Base-by-base conservation (phyloP, 1,140 invertebrate species). In the Drosophila mauritiana region DNA sequence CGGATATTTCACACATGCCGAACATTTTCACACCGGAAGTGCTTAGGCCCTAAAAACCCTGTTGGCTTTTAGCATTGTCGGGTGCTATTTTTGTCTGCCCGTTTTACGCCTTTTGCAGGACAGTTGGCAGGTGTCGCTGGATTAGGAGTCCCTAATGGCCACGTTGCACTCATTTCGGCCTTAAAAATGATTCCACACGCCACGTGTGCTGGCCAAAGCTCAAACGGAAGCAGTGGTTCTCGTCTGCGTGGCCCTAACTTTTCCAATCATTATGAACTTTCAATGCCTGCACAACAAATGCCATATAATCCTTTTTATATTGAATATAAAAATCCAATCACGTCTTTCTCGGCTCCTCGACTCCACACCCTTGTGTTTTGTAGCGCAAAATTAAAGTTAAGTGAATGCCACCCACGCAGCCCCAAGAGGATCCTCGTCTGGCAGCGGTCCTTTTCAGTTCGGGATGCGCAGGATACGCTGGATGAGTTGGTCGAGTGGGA, bases 311-410 rank as follows among this genome's bases (percentile, higher is more conserved):
- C 84, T 89, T 89, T 89, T 84, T 89, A 90, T 89, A 89, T 89
- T 89, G 84, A 89, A 89, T 89, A 89, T 84, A 89, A 89, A 83
- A 89, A 83, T 83, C 84, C 84, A 89, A 89, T 89, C 84, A 89
- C 78, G 74, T 79, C 49, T 72, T 49, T 48, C 54, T 75, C 58
- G 43, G 15, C 49, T 51, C 48, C 6, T 10, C 13, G n/a, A n/a
- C 34, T 4, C 36, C 20, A 12, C 8, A 7, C 20, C 20, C 40
- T 51, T 48, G 58, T 73, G 68, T 78, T 77, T 76, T 88, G 73
- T 76, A 62, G 79, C 65, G 55, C 67, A 75, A 84, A 80, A 84
- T 89, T 88, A 89, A 83, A 83, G 68, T 74, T 58, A 75, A 83
- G 68, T 73, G 83, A 68, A 62, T 57, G 59, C 56, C 48, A 63